Base-by-base conservation (phyloP, 1,140 invertebrate genomes). In the Oryctes rhinoceros region DNA sequence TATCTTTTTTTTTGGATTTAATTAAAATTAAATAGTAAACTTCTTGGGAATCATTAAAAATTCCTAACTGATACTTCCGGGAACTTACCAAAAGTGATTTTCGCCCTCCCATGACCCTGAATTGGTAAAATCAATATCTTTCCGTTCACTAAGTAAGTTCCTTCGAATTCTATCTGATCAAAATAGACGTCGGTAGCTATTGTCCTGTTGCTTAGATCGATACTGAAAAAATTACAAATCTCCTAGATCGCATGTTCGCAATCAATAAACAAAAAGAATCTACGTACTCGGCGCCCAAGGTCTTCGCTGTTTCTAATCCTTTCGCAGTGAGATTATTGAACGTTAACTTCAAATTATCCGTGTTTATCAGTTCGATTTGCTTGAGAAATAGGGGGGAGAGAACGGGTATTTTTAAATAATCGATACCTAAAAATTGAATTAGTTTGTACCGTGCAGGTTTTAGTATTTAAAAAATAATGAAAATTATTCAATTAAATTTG, bases 401-500 rank as follows among this genome's bases (percentile, higher is more conserved):
- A 18, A 37, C 35, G 2, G 77, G 77, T 6, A 78, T 30, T 35
- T 78, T 78, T 78, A 78, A 78, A 59, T 78, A 78, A 78, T 78
- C 48, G 9, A 78, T 35, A 4, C 77, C 77, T 78, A 37, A 30
- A 78, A 78, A 10, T 6, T 37, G 15, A 78, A 59, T n/a, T n/a
- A n/a, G n/a, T n/a, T n/a, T n/a, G n/a, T n/a, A n/a, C n/a, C n/a
- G n/a, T n/a, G n/a, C n/a, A n/a, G n/a, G n/a, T n/a, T n/a, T n/a
- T n/a, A n/a, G n/a, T n/a, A n/a, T 30, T 30, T 30, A 30, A 30
- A 30, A 30, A 30, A 30, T n/a, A 67, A 1, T 65, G 59, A 13
- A 65, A 65, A 13, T 65, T n/a, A 24, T 75, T 24, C 3, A 5
- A 0, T 37, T 24, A 11, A 75, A 75, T 76, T 76, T 47, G 9